Evolutionary conservation across 2,113 vertebrate species (phyloP), one percentile per base, ranked within the genome.

Genomic region (Meriones unguiculatus): DNA sequence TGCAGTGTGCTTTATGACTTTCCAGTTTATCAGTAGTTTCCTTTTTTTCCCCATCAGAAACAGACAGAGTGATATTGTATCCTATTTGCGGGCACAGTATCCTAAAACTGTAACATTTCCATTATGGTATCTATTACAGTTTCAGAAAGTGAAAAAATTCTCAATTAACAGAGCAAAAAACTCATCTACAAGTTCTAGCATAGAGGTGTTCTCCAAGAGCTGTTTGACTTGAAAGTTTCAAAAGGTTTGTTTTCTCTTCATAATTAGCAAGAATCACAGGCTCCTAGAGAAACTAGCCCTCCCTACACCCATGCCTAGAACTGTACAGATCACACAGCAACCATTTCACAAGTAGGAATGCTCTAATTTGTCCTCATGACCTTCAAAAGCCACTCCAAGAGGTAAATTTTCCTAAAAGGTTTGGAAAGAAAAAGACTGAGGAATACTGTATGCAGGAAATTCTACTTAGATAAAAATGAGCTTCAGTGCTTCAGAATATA

Each of bases 31-130:
- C 46, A 76, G 22, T 86, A 41, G 69, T 3, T 12, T 92, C 75
- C 65, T 91, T 85, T 54, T 54, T 57, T 52, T 95, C 28, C 52
- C 20, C 15, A 93, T 73, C 54, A 96, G 77, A 91, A 94, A 89
- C 15, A 95, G 81, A 91, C 81, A 64, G 7, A 15, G 22, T 78
- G 28, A 95, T 91, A 82, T 6, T 24, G 8, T 14, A 86, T 89
- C 9, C 70, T 73, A 24, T 85, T 41, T 75, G 78, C 72, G 10
- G 52, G 3, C 14, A 14, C 54, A 30, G 20, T n/a, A 90, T 9
- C 67, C 57, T 82, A 86, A 87, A 87, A 84, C 12, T 17, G 22
- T 73, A 91, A 76, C 46, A 95, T 52, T 75, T 85, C 72, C 32
- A 91, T 92, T 75, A 57, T 11, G 17, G 2, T 81, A 90, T 69